phyloP scores from a whole-genome alignment of 2,113 vertebrate species.

The Steatornis caripensis region DNA sequence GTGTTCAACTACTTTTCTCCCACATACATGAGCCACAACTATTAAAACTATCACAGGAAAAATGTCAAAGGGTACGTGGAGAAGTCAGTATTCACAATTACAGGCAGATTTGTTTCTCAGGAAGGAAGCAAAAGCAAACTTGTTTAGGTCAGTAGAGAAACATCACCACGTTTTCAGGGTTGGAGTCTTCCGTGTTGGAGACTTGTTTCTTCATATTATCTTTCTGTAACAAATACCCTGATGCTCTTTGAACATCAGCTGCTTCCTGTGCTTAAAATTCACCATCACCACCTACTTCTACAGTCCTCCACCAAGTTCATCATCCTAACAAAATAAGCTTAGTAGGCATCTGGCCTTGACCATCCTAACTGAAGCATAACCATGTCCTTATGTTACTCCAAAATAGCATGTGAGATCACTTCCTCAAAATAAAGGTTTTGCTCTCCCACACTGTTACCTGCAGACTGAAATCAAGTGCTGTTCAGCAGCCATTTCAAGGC shows the following conservation, averaged over 20 bases:
- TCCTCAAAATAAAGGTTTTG: neutral
- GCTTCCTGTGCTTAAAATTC: slow-evolving; percentile 23
- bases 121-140: neutral
- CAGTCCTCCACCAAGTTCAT: neutral
- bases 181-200: neutral
- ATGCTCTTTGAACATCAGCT: slow-evolving; percentile 5
- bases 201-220: neutral
- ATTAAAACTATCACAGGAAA: neutral
- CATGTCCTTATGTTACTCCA: neutral
- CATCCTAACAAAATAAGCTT: slow-evolving; percentile 8
- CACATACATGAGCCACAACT: neutral
- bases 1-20: neutral
- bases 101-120: neutral
- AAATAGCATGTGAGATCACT: neutral
- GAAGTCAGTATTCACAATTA: neutral
- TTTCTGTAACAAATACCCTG: neutral
- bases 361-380: neutral
- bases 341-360: neutral
- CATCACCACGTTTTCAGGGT: neutral
- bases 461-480: neutral
- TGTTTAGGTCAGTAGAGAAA: neutral
- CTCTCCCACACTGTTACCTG: neutral
- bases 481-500: neutral
- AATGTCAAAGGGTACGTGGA: neutral
- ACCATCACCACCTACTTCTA: neutral